phyloP scores from a whole-genome alignment of 2,797 vertebrate species.

The Paramormyrops hopkinsi region DNA sequence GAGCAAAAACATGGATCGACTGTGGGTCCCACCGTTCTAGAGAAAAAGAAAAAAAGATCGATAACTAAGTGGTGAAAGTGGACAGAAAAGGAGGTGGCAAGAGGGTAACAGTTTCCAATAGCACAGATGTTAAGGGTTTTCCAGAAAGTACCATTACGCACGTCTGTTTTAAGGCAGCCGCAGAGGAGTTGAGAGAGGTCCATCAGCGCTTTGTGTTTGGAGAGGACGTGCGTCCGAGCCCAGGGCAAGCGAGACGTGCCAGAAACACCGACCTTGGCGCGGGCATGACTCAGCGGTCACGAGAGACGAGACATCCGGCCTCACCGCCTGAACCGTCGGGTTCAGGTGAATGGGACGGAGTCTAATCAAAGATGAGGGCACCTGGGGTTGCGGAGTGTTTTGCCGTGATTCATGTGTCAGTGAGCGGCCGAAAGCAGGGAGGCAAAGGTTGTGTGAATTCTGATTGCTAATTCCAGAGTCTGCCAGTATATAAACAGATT shows the following conservation, averaged over 20 bases:
- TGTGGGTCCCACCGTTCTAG: not conserved
- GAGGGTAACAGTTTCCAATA: not conserved
- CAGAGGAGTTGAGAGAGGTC: not conserved
- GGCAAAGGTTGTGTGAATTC: not conserved
- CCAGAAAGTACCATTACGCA: not conserved
- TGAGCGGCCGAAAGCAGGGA: not conserved
- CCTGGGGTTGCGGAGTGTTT: not conserved
- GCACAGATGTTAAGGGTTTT: not conserved
- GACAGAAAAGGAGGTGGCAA: not conserved
- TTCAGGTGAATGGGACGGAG: not conserved
- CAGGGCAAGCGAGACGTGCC: not conserved
- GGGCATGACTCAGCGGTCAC: not conserved
- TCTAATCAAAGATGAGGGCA: not conserved
- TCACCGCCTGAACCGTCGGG: not conserved
- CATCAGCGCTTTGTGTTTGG: not conserved
- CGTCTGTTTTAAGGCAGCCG: not conserved
- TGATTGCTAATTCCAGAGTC: not conserved
- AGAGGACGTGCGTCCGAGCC: not conserved
- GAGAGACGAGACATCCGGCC: not conserved
- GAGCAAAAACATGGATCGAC: not conserved
- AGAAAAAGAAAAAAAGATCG: not conserved
- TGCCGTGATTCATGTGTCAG: not conserved
- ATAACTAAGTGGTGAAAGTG: too few relatives aligned
- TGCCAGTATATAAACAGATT: constrained; percentile 6
- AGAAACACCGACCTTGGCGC: not conserved